Conservation (phyloP, 2,113 vertebrate species). For the Meles meles region DNA sequence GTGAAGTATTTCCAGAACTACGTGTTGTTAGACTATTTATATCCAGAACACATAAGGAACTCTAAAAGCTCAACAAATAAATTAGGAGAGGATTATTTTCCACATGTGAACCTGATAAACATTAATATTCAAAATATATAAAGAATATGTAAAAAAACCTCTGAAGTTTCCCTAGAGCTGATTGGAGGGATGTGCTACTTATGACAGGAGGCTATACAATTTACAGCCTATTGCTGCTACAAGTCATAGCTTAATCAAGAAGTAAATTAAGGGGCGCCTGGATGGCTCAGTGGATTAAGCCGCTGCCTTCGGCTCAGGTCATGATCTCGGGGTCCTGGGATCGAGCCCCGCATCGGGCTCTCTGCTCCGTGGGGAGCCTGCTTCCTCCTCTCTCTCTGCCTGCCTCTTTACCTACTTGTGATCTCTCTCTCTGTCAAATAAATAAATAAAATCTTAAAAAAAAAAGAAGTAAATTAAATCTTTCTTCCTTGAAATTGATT, state of each 20-base stretch:
- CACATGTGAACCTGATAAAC: not conserved
- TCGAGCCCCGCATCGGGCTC: too few species aligned
- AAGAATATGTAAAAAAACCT: not conserved
- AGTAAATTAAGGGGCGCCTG: not conserved
- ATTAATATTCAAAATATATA: not conserved
- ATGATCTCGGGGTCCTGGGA: too few species aligned
- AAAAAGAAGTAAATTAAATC: too few species aligned
- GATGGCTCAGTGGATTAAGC: too few species aligned
- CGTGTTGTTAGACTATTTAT: not conserved
- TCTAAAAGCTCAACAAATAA: not conserved
- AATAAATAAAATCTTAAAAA: too few species aligned
- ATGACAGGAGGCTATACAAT: not conserved
- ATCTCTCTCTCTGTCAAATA: too few species aligned
- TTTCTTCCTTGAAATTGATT: not conserved
- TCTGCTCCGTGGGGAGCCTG: too few species aligned
- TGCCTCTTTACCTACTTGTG: too few species aligned
- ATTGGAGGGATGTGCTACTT: not conserved
- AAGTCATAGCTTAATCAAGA: not conserved
- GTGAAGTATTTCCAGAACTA: not conserved
- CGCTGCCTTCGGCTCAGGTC: too few species aligned
- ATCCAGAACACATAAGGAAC: not conserved
- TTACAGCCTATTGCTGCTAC: not conserved
- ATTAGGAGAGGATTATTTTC: not conserved
- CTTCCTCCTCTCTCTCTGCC: too few species aligned
- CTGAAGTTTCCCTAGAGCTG: not conserved